Conservation (phyloP, 2,113 vertebrate genomes). For the Malurus elegans region DNA sequence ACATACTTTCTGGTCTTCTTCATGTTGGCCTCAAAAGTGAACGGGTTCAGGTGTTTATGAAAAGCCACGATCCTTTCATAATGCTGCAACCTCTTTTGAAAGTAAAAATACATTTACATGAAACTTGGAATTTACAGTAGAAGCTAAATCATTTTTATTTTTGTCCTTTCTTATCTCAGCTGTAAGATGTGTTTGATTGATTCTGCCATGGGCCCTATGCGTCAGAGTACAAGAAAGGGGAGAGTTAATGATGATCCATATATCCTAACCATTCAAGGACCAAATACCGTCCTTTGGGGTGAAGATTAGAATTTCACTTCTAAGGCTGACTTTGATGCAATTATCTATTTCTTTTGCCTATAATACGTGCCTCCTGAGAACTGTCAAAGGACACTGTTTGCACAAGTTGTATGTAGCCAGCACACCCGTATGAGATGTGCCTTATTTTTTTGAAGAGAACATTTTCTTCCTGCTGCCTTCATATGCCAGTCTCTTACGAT, state of each 20-base stretch:
- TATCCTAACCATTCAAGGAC: not conserved
- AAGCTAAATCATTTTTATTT: not conserved
- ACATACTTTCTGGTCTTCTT: not conserved
- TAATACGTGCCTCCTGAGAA: not conserved
- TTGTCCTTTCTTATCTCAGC: not conserved
- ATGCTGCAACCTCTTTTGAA: not conserved
- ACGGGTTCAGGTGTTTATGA: not conserved
- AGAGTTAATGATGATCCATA: not conserved
- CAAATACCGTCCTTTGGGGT: not conserved
- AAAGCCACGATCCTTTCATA: not conserved
- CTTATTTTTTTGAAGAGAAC: not conserved
- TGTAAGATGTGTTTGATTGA: not conserved
- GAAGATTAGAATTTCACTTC: not conserved
- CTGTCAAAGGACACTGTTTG: not conserved
- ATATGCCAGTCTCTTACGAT: not conserved
- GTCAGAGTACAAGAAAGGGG: not conserved
- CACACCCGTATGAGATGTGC: not conserved
- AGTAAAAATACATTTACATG: not conserved
- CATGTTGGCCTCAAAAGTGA: not conserved
- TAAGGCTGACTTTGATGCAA: not conserved
- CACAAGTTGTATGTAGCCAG: not conserved
- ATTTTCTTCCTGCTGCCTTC: not conserved
- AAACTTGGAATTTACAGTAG: not conserved
- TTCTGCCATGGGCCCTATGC: not conserved
- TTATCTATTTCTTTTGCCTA: not conserved